Evolutionary conservation across 2,888 invertebrate species (phyloP).

Genomic region (Imbricaverruca yamaguchii): DNA sequence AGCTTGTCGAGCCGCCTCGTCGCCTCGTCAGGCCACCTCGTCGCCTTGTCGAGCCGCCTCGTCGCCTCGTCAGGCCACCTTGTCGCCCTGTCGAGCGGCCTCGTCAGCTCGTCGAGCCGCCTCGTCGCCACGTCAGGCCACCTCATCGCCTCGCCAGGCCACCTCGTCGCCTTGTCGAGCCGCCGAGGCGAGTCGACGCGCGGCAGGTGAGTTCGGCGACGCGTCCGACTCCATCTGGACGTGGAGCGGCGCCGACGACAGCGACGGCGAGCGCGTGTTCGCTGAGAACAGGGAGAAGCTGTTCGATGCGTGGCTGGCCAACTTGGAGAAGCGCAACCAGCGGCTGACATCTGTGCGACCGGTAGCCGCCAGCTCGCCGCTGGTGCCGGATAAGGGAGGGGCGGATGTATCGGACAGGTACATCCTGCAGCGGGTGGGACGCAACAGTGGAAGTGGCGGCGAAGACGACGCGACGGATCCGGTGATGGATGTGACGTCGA

Average conservation of each 20-base stretch:
- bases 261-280: constrained; percentile 3
- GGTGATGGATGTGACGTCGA: too few relatives aligned
- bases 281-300: background rate
- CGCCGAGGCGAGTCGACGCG: background rate
- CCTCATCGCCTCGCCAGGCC: too few relatives aligned
- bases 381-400: background rate
- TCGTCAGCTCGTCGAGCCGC: too few relatives aligned
- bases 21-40: too few relatives aligned
- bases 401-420: background rate
- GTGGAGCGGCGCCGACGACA: background rate
- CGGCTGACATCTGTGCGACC: background rate
- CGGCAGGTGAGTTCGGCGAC: background rate
- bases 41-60: too few relatives aligned
- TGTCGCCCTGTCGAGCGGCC: too few relatives aligned
- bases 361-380: background rate
- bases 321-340: background rate
- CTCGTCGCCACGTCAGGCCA: too few relatives aligned
- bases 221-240: background rate
- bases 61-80: background rate
- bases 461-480: too few relatives aligned
- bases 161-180: background rate
- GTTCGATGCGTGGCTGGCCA: constrained; percentile 6
- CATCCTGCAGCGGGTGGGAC: too few relatives aligned
- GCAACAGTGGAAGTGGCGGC: too few relatives aligned
- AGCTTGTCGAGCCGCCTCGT: too few relatives aligned